Evolutionary conservation across 53 echinoderm and acorn worm species (phyloP).

Genomic region (Apostichopus leukothele): DNA sequence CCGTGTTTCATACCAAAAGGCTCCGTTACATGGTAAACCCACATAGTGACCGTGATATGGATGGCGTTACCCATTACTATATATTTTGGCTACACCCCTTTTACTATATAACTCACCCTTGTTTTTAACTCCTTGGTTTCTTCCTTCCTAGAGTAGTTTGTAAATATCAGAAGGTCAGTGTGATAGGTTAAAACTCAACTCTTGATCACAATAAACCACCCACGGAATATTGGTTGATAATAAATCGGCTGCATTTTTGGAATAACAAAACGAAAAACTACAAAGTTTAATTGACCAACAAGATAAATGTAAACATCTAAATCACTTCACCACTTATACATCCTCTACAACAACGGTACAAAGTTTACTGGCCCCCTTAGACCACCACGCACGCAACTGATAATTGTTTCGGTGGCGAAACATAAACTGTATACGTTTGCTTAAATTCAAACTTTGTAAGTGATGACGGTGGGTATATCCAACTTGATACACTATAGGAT

Average conservation of each 20-base stretch:
- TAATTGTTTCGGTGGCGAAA: too few relatives aligned
- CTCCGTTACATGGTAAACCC: too few relatives aligned
- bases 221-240: background rate
- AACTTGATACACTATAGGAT: too few relatives aligned
- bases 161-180: background rate
- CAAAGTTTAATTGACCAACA: background rate
- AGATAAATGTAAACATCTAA: background rate
- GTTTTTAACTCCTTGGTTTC: background rate
- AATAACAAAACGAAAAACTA: background rate
- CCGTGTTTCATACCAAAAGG: too few relatives aligned
- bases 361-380: background rate
- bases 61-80: too few relatives aligned
- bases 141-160: background rate
- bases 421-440: too few relatives aligned
- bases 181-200: background rate
- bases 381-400: background rate
- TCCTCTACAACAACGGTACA: background rate
- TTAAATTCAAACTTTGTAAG: too few relatives aligned
- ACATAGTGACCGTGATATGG: too few relatives aligned
- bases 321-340: background rate
- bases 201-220: background rate
- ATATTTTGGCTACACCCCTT: too few relatives aligned
- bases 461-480: too few relatives aligned
- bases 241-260: background rate
- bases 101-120: too few relatives aligned